Evolutionary conservation across 1,140 invertebrate genomes (phyloP).

Genomic region (Drosophila bifasciata): DNA sequence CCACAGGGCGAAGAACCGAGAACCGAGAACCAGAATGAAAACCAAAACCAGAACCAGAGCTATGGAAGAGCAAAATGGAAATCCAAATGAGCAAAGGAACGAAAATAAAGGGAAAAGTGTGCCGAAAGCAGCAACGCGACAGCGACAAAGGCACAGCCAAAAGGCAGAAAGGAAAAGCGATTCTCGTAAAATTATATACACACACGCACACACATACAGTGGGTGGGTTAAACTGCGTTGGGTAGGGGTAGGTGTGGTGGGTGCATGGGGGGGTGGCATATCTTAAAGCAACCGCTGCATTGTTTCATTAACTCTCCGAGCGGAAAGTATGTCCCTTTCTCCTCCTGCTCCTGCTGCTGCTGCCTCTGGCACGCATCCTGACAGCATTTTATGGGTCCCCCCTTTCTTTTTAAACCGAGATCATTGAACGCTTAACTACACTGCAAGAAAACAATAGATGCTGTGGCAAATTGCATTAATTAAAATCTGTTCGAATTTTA

Average conservation of each 20-base stretch:
- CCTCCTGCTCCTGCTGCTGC: conserved; percentile 6
- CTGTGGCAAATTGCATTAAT: no score
- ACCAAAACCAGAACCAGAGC: not conserved
- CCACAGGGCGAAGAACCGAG: conserved; percentile 3
- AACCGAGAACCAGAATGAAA: not conserved
- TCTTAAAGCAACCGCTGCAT: conserved; percentile 64
- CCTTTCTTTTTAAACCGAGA: conserved; percentile 38
- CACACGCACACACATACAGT: conserved; percentile 16
- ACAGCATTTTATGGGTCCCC: conserved; percentile 62
- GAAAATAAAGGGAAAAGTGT: conserved; percentile 40
- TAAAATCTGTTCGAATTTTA: no score
- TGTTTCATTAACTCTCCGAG: conserved; percentile 74
- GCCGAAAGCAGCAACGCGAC: conserved; percentile 28
- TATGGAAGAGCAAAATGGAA: conserved; percentile 48
- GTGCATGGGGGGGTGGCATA: not conserved
- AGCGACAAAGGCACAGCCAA: conserved; percentile 33
- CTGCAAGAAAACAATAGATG: not conserved
- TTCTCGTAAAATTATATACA: conserved; percentile 62
- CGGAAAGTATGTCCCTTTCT: conserved; percentile 32
- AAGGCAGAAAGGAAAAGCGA: conserved; percentile 53
- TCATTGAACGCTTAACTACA: conserved; percentile 50
- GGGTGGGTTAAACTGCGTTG: not conserved
- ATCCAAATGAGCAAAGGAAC: conserved; percentile 55
- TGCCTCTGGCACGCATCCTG: conserved; percentile 30
- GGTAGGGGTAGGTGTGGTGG: not conserved